Percentiles rank a stretch among this genome's conserved stretches.
Evolutionary conservation across 2,797 vertebrate species (phyloP).

Genomic region (Arrhamphus sclerolepis): DNA sequence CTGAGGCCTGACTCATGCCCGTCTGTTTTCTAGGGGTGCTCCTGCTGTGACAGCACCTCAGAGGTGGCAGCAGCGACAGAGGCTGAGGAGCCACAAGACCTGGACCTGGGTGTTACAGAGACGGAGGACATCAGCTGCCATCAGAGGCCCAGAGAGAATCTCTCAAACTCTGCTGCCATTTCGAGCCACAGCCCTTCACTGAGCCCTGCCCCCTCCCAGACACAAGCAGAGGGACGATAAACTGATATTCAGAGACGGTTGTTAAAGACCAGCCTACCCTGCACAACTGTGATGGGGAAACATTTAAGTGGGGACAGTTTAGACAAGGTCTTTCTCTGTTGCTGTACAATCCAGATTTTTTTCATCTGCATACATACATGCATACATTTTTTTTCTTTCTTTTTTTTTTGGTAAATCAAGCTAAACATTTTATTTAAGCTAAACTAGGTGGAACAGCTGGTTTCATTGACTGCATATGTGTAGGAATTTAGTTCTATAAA

Average conservation of each 20-base stretch:
- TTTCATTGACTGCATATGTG: background rate
- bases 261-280: background rate
- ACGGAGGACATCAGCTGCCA: conserved; percentile 54
- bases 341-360: conserved; percentile 18
- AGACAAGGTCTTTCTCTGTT: conserved; percentile 6
- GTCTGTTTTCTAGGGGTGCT: conserved; percentile 68
- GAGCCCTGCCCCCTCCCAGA: conserved; percentile 8
- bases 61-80: conserved; percentile 62
- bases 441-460: background rate
- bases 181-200: conserved; percentile 12
- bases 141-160: conserved; percentile 55
- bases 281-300: too few relatives aligned
- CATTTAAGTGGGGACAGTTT: background rate
- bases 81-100: conserved; percentile 76
- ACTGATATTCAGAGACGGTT: conserved; percentile 12
- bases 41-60: conserved; percentile 70
- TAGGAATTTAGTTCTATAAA: conserved; percentile 1
- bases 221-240: conserved; percentile 21
- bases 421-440: conserved; percentile 1
- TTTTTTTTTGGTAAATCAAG: background rate
- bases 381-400: too few relatives aligned
- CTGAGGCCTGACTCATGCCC: conserved; percentile 4
- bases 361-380: conserved; percentile 30
- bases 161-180: conserved; percentile 15
- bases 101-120: conserved; percentile 81